Conservation (phyloP, 2,113 vertebrate genomes). For the Corythornis vintsioides region DNA sequence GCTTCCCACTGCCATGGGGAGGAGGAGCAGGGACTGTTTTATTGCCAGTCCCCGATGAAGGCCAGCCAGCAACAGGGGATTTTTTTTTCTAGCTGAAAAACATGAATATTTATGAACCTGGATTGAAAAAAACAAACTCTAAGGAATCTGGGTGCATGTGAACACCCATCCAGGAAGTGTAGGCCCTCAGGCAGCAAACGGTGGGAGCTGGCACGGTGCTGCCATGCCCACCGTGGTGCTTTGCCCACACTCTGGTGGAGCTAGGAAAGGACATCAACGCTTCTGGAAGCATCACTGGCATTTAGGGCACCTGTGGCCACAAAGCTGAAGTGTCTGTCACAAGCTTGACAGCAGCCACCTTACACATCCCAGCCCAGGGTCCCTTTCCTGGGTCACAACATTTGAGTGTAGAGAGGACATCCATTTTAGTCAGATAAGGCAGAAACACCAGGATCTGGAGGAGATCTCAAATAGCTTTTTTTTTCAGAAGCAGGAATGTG, state of each 20-base stretch:
- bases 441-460: neutral
- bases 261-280: rapidly evolving
- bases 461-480: neutral
- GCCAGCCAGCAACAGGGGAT: neutral
- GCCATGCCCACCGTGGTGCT: neutral
- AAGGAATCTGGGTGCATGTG: neutral
- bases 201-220: neutral
- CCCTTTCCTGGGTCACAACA: neutral
- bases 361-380: neutral
- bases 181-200: neutral
- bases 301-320: neutral
- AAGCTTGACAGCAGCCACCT: neutral
- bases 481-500: neutral
- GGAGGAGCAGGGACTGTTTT: neutral
- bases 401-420: neutral
- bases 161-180: neutral
- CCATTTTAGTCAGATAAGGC: neutral
- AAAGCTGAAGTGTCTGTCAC: neutral
- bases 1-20: neutral
- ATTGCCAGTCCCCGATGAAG: neutral
- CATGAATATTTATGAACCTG: neutral
- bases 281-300: neutral
- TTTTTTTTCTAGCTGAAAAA: neutral
- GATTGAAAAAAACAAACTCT: neutral
- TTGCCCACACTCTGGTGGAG: neutral